A percentile compares a stretch with the other conserved stretches of the same genome.
Evolutionary conservation across 2,113 vertebrate genomes (phyloP).

Genomic region (Cricetomys ansorgei): DNA sequence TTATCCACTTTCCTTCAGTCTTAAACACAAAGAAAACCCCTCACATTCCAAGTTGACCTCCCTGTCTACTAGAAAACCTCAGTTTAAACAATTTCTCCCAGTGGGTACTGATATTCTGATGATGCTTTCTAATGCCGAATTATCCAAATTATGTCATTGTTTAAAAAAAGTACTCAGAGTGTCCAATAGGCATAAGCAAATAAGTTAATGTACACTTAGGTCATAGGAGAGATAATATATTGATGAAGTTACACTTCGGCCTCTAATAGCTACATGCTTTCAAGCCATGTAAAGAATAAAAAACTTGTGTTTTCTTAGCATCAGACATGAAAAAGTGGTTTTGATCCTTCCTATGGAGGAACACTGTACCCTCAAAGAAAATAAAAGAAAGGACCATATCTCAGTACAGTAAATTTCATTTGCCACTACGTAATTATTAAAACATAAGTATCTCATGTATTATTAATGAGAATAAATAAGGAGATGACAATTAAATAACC

Average conservation of each 20-base stretch:
- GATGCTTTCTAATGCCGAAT: background rate
- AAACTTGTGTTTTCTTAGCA: background rate
- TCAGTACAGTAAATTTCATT: conserved; percentile 70
- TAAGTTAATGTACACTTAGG: background rate
- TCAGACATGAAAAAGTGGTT: conserved; percentile 3
- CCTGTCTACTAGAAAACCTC: background rate
- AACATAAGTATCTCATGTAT: conserved; percentile 83
- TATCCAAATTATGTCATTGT: background rate
- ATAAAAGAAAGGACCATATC: conserved; percentile 3
- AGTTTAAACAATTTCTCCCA: conserved; percentile 5
- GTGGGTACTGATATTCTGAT: background rate
- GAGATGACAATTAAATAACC: conserved; percentile 87
- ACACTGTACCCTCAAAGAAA: background rate
- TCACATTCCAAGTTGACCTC: background rate
- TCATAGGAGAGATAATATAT: background rate
- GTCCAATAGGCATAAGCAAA: background rate
- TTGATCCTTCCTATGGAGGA: conserved; percentile 48
- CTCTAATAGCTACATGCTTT: background rate
- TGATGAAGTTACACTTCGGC: background rate
- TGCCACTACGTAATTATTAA: conserved; percentile 80
- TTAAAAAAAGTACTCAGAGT: background rate
- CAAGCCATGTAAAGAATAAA: background rate
- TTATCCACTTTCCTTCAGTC: background rate
- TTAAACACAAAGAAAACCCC: background rate
- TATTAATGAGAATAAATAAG: conserved; percentile 88